Percentiles rank a stretch among this genome's conserved stretches.
These are phyloP conservation scores for Megalopta genalis DNA, from an alignment of 1,140 invertebrate species.

Conservation along the genomic window DNA sequence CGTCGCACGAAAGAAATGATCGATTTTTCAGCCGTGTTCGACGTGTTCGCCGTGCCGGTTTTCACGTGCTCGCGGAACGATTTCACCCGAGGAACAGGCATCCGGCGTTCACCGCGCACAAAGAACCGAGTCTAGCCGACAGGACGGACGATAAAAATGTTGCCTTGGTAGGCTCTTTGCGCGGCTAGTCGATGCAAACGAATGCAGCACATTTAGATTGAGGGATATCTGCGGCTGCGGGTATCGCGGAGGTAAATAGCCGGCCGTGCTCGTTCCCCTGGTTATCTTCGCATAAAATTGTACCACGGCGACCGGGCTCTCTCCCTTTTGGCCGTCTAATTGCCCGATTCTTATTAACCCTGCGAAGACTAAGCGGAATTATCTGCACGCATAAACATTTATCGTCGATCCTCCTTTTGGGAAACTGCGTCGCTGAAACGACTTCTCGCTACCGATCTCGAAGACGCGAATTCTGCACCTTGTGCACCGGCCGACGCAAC, in stretches of 20 bases:
- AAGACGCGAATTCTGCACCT: too few species aligned
- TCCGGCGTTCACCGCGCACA: background rate
- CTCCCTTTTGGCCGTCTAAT: background rate
- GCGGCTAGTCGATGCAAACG: conserved; percentile 54
- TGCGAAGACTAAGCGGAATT: too few species aligned
- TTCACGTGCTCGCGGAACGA: too few species aligned
- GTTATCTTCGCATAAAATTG: conserved; percentile 53
- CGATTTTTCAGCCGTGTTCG: background rate
- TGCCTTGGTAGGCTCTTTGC: conserved; percentile 15
- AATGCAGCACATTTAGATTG: conserved; percentile 63
- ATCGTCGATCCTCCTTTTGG: too few species aligned
- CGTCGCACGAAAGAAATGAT: background rate
- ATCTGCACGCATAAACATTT: too few species aligned
- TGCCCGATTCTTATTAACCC: conserved; percentile 8
- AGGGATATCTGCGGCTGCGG: conserved; percentile 39
- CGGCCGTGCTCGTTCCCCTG: background rate
- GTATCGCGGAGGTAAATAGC: conserved; percentile 41
- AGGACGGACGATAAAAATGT: conserved; percentile 55
- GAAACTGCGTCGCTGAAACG: too few species aligned
- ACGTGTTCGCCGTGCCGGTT: background rate
- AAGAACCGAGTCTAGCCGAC: conserved; percentile 24
- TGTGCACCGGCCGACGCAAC: too few species aligned
- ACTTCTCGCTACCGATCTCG: too few species aligned
- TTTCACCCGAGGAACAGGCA: background rate
- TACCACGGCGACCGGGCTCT: background rate